Conservation (phyloP, 2,888 invertebrate genomes). For the Drosophila parthenogenetica region DNA sequence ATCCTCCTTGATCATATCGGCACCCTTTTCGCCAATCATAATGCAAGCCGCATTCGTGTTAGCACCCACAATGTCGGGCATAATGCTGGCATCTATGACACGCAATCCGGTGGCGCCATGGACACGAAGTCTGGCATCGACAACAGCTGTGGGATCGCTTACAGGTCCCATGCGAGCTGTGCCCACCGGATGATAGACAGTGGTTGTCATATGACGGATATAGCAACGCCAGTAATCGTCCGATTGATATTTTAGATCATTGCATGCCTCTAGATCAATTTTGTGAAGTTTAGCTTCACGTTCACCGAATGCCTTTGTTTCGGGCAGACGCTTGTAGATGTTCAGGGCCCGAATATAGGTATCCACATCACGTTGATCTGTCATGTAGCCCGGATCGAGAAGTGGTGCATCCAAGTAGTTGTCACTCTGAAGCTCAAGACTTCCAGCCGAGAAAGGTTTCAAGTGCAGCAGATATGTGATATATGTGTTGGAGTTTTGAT, state of each 20-base stretch:
- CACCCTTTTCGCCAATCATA: constrained; percentile 89
- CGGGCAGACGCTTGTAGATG: constrained; percentile 81
- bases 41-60: constrained; percentile 88
- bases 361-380: constrained; percentile 86
- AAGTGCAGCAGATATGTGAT: constrained; percentile 82
- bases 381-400: constrained; percentile 88
- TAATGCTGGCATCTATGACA: constrained; percentile 89
- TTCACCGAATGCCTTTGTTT: constrained; percentile 84
- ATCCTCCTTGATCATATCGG: constrained; percentile 87
- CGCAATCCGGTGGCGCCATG: constrained; percentile 86
- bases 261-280: constrained; percentile 92
- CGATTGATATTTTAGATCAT: constrained; percentile 88
- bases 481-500: constrained; percentile 80
- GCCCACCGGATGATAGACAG: constrained; percentile 91
- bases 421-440: constrained; percentile 85
- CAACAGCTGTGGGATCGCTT: constrained; percentile 86
- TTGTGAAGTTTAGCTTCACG: constrained; percentile 86
- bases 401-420: constrained; percentile 87
- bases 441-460: constrained; percentile 86
- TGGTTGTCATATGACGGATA: constrained; percentile 91
- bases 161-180: constrained; percentile 88
- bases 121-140: constrained; percentile 87
- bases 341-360: constrained; percentile 82
- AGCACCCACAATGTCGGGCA: constrained; percentile 88
- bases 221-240: constrained; percentile 96